Evolutionary conservation across 2,888 invertebrate species (phyloP), one percentile per base, ranked within the genome.

Genomic region (Boloria selene): DNA sequence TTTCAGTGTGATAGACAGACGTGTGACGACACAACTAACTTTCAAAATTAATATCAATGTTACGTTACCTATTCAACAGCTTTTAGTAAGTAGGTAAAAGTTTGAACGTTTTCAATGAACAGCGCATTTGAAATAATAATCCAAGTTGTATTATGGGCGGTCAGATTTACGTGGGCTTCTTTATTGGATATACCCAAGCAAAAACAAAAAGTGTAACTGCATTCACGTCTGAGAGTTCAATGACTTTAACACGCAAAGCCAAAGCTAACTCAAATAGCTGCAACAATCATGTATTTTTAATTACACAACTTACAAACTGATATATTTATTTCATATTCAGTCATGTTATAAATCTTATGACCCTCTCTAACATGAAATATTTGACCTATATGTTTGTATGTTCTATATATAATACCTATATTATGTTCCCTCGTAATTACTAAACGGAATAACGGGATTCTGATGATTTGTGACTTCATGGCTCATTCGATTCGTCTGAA

Each of bases 21-120:
- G 22, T 55, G 71, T 76, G 74, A 70, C 75, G 69, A 70, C 69
- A 73, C 55, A 62, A 26, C 65, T 61, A 70, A 71, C 75, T 77
- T 79, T 77, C 76, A 74, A 76, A 78, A 74, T 71, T 66, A 70
- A 70, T 73, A 73, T 69, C 69, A 69, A 69, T 70, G 69, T 71
- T 62, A 71, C 54, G 65, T 75, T 75, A 60, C 2, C 7, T 38
- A 10, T 38, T 38, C 67, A 70, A 73, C 26, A 64, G 53, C 42
- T 58, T 56, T 50, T 53, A 14, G 51, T 31, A 7, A 47, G 6
- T 47, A 22, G 3, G 22, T 52, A 13, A 2, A 22, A 50, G 13
- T 38, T 22, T 61, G 42, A 13, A 10, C 17, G 5, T 6, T 22
- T 38, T 42, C 51, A 47, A 51, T 38, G 17, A 59, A n/a, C 31